Base-by-base conservation (phyloP, 2,888 invertebrate species). In the Lochmaea capreae region DNA sequence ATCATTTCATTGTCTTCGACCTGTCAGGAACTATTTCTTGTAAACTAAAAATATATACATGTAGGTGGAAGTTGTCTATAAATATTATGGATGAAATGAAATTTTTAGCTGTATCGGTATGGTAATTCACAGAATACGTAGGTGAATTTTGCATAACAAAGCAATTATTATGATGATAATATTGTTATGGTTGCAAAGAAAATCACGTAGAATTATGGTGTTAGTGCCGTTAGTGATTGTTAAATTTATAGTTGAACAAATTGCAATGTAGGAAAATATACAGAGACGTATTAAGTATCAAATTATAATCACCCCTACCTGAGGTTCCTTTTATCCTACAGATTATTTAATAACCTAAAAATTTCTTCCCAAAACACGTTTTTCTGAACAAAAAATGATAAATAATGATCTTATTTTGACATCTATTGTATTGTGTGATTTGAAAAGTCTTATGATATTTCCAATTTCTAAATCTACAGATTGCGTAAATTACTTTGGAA, bases 111-210 rank as follows among this genome's bases (percentile, higher is more conserved):
- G 14, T 12, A 33, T 9, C 33, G 14, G 33, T 26, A 59, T 26
- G 16, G 26, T 33, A 33, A 26, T 59, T 59, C 33, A 59, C n/a
- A 26, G 33, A 33, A 59, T 26, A 33, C 33, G 59, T 59, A 26
- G 59, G 59, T n/a, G 33, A 59, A 59, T 59, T 59, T 33, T 33
- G 59, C 59, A 59, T 59, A 59, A 26, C n/a, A 12, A 59, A 59
- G 59, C 59, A 59, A 59, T 59, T 59, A 59, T 59, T 59, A 59
- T 59, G 6, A 59, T 59, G n/a, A 33, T 26, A 33, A 59, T 33
- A 33, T 33, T 59, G 26, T 59, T 9, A 59, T 59, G 33, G 59
- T 14, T 54, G 26, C 58, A 57, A 16, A n/a, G 57, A 57, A 57
- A 18, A 16, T 8, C 57, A 58, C 26, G 58, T 12, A 58, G 58